A percentile compares a stretch with the other conserved stretches of the same genome.
These are phyloP conservation scores for Chrysomela aeneicollis DNA, from an alignment of 2,888 invertebrate genomes.

Conservation along the genomic window DNA sequence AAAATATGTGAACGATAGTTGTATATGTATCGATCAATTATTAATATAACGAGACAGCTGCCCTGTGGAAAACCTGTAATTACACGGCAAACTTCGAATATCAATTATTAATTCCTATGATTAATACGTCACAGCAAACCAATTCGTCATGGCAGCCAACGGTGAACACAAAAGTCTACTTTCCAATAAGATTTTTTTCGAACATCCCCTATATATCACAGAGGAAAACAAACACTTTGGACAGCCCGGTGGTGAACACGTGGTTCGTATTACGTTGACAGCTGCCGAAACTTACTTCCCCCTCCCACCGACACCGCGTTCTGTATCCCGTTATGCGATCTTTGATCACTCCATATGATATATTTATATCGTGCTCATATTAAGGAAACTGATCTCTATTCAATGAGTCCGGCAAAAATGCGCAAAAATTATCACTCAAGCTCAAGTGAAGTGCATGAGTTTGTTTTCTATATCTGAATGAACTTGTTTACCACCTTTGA, in stretches of 20 bases:
- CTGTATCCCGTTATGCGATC: conserved; percentile 29
- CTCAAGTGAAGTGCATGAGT: too few relatives aligned
- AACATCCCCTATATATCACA: conserved; percentile 26
- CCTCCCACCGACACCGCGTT: conserved; percentile 42
- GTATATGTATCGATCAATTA: neutral
- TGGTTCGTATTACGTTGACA: conserved; percentile 55
- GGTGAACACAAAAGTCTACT: conserved; percentile 1
- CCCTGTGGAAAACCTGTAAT: neutral
- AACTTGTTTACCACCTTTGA: too few relatives aligned
- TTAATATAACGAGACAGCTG: neutral
- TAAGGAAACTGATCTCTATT: neutral
- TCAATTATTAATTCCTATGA: neutral
- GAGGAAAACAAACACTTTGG: conserved; percentile 43
- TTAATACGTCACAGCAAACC: neutral
- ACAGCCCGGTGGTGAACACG: conserved; percentile 52
- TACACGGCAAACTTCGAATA: neutral
- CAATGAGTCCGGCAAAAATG: too few relatives aligned
- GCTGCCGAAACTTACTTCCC: conserved; percentile 52
- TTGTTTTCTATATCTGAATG: too few relatives aligned
- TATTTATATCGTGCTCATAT: neutral
- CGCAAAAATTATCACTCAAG: too few relatives aligned
- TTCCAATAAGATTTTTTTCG: conserved; percentile 18
- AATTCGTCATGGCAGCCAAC: conserved; percentile 2
- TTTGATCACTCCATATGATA: conserved; percentile 5
- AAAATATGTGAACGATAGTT: too few relatives aligned